phyloP scores from a whole-genome alignment of 2,113 vertebrate species.

The Glareola pratincola region DNA sequence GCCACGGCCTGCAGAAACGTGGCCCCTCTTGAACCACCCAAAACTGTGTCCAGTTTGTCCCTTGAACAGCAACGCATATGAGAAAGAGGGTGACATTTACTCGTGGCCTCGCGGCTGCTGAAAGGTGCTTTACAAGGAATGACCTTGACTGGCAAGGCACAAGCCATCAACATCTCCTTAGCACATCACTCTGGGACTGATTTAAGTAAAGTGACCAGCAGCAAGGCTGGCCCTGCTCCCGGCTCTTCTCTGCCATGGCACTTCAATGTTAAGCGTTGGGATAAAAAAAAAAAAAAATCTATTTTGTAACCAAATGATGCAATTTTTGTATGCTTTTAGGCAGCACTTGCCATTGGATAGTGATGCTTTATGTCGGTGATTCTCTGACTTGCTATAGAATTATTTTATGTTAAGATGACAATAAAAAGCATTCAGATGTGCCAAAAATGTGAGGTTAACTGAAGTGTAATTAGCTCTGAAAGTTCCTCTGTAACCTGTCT shows the following conservation, averaged over 20 bases:
- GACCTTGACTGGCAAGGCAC: neutral
- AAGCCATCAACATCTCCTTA: neutral
- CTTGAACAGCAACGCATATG: fast-evolving
- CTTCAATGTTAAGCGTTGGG: neutral
- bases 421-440: slow-evolving; percentile 53
- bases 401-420: slow-evolving; percentile 43
- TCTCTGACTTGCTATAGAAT: slow-evolving; percentile 42
- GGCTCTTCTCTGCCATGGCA: neutral
- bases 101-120: neutral
- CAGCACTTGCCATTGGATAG: slow-evolving; percentile 36
- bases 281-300: slow-evolving; percentile 18
- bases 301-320: slow-evolving; percentile 59
- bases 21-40: neutral
- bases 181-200: neutral
- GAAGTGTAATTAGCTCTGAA: slow-evolving; percentile 43
- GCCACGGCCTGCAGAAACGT: neutral
- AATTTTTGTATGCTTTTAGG: slow-evolving; percentile 55
- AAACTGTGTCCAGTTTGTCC: neutral
- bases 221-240: neutral
- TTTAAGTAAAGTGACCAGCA: neutral
- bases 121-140: neutral
- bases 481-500: slow-evolving; percentile 54
- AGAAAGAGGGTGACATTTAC: neutral
- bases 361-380: slow-evolving; percentile 44
- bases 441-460: slow-evolving; percentile 60